phyloP scores from a whole-genome alignment of 2,797 vertebrate genomes.

The Acipenser transmontanus region DNA sequence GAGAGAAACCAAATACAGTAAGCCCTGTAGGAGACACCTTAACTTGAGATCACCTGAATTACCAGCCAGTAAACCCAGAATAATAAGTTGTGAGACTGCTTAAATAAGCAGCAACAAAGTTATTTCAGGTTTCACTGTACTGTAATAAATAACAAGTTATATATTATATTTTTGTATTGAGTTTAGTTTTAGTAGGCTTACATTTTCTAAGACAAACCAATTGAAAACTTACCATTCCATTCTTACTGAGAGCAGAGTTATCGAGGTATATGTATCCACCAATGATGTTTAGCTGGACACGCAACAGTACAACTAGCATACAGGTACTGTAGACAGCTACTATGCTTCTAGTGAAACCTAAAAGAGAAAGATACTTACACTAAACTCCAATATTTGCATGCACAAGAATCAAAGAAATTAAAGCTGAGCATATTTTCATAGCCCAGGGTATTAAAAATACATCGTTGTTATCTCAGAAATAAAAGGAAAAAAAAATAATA shows the following conservation, averaged over 20 bases:
- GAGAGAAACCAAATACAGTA: too few species aligned
- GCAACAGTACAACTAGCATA: constrained; percentile 86
- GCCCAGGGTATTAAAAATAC: neutral
- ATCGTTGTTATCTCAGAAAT: neutral
- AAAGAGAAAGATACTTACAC: constrained; percentile 16
- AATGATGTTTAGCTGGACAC: constrained; percentile 92
- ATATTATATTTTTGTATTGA: too few species aligned
- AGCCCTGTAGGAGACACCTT: neutral
- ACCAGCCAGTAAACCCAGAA: too few species aligned
- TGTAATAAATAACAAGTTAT: too few species aligned
- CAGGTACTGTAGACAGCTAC: constrained; percentile 93
- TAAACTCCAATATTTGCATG: neutral
- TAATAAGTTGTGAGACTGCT: too few species aligned
- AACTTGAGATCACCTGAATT: neutral
- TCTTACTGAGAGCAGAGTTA: constrained; percentile 75
- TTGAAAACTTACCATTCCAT: constrained; percentile 58
- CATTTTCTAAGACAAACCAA: neutral
- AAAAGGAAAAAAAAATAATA: neutral
- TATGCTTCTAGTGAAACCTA: constrained; percentile 87
- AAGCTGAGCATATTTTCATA: neutral
- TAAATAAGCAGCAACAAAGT: neutral
- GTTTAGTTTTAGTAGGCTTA: neutral
- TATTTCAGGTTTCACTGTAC: too few species aligned
- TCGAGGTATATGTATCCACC: constrained; percentile 96
- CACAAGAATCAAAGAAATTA: neutral